Evolutionary conservation across 2,113 vertebrate genomes (phyloP), one percentile per base, ranked within the genome.

Genomic region (Melanocharis versteri): DNA sequence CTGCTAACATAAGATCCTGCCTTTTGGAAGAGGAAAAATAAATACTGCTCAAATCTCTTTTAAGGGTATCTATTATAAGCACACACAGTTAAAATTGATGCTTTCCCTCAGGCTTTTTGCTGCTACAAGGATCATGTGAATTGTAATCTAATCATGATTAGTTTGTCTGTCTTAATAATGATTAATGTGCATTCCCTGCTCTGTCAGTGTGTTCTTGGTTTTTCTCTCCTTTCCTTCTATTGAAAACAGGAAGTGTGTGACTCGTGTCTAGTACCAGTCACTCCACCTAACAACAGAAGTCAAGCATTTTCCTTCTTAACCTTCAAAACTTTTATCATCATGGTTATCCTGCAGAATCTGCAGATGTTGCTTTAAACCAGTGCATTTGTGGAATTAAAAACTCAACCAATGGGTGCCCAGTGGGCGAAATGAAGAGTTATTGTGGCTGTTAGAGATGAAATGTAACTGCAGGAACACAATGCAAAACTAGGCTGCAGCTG

Each of bases 401-500:
- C 33, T 77, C 79, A 84, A 86, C 28, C 64, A 66, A 77, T 58
- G 4, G 8, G 19, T 26, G 28, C 72, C 62, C 62, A n/a, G 45
- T 31, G 84, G 48, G 72, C 35, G 0, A 93, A 88, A 79, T 71
- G 31, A 96, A 93, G 90, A 96, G 66, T 35, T 90, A 56, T 31
- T 53, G 51, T 70, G 71, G 50, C 45, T 76, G n/a, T 93, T 91
- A 83, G 86, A 95, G 64, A 73, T 84, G 61, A 83, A 90, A 22
- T n/a, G 57, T 50, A 64, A 91, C 64, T 97, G 94, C 96, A 98
- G 97, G 96, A 97, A 93, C 97, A 95, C 96, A 97, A 96, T 97
- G 96, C 96, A 97, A 97, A 96, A 96, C 96, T 97, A 98, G 97
- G 97, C 92, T 96, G 97, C 90, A 96, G 89, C 96, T 96, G 93